Evolutionary conservation across 1,140 invertebrate species (phyloP).

Genomic region (Carposina sasakii): DNA sequence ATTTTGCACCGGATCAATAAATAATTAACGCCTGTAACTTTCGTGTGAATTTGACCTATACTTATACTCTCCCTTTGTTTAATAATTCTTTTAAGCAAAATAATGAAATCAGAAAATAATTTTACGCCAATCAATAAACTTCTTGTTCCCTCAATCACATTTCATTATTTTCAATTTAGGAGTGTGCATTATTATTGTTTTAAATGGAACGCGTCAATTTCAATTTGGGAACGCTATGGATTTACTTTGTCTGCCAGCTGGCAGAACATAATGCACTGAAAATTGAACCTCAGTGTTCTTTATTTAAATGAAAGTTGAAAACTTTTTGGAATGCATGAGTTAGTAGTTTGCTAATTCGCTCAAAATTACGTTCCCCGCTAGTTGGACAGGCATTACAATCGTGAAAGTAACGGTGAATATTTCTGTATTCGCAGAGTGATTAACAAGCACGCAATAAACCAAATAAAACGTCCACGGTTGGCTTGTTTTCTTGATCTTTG

Average conservation of each 20-base stretch:
- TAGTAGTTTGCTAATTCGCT: too few relatives aligned
- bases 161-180: constrained; percentile 62
- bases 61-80: constrained; percentile 9
- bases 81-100: constrained; percentile 1
- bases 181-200: constrained; percentile 53
- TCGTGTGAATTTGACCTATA: constrained; percentile 40
- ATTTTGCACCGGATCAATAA: constrained; percentile 51
- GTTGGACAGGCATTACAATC: too few relatives aligned
- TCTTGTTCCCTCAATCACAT: constrained; percentile 46
- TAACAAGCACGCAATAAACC: too few relatives aligned
- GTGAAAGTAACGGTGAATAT: too few relatives aligned
- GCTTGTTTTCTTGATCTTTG: too few relatives aligned
- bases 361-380: too few relatives aligned
- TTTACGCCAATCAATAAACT: constrained; percentile 15
- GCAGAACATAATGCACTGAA: constrained; percentile 30
- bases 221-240: constrained; percentile 49
- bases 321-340: too few relatives aligned
- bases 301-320: too few relatives aligned
- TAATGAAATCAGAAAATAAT: constrained; percentile 17
- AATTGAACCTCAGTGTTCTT: too few relatives aligned
- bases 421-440: too few relatives aligned
- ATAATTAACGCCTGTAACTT: constrained; percentile 33
- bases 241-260: constrained; percentile 52
- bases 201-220: constrained; percentile 67
- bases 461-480: too few relatives aligned